A percentile compares a stretch with the other conserved stretches of the same genome.
phyloP scores from a whole-genome alignment of 2,113 vertebrate species.

The Plotosus lineatus region DNA sequence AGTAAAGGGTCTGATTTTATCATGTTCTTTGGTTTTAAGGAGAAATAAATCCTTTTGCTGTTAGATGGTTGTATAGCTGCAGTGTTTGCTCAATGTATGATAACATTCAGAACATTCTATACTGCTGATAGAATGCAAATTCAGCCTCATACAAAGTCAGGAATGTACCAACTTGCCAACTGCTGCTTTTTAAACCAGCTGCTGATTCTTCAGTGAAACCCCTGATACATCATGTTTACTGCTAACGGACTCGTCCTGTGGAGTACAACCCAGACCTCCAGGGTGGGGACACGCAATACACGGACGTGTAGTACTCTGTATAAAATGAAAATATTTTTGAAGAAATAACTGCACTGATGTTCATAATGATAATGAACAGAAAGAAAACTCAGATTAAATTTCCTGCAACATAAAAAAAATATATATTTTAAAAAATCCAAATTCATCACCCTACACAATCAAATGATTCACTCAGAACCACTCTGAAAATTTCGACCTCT shows the following conservation, averaged over 20 bases:
- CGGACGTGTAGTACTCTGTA: no score
- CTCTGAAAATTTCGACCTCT: slow-evolving; percentile 33
- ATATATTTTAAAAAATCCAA: background rate
- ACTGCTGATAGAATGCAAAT: background rate
- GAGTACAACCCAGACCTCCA: background rate
- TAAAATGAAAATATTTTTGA: no score
- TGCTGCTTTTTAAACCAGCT: background rate
- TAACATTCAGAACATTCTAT: background rate
- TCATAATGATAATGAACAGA: no score
- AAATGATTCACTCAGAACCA: background rate
- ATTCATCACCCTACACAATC: background rate
- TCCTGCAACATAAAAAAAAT: no score
- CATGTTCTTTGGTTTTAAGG: background rate
- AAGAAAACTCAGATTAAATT: no score
- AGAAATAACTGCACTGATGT: no score
- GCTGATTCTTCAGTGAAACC: background rate
- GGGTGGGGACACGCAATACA: no score
- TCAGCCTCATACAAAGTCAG: background rate
- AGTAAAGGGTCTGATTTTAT: background rate
- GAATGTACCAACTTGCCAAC: background rate
- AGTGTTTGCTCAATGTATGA: background rate
- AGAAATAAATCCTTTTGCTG: background rate
- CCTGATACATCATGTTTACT: background rate
- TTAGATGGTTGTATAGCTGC: background rate
- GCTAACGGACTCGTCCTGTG: background rate